Evolutionary conservation across 2,113 vertebrate species (phyloP).

Genomic region (Stigmatopora argus): DNA sequence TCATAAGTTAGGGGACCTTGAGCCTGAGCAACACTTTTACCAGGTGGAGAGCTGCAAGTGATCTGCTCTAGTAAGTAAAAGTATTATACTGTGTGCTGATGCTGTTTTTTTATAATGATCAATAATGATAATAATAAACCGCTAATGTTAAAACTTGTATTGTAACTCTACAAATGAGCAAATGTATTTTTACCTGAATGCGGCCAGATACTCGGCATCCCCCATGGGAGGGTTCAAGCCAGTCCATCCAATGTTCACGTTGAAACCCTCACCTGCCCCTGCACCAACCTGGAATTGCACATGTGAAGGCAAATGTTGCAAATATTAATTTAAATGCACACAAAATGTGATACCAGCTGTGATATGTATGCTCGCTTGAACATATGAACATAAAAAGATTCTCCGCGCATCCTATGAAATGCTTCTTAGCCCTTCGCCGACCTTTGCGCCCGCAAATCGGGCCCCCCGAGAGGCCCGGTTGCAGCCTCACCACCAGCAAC

Average conservation of each 20-base stretch:
- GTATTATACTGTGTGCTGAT: too few species aligned
- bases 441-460: too few species aligned
- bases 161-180: too few species aligned
- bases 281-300: slow-evolving; percentile 77
- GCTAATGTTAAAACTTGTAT: background rate
- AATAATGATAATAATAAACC: background rate
- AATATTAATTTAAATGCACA: background rate
- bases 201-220: slow-evolving; percentile 90
- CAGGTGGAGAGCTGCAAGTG: background rate
- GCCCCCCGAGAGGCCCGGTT: too few species aligned
- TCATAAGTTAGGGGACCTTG: background rate
- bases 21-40: background rate
- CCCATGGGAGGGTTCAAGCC: slow-evolving; percentile 86
- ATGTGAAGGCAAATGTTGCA: background rate
- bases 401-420: too few species aligned
- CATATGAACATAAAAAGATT: too few species aligned
- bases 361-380: too few species aligned
- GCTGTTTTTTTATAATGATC: background rate
- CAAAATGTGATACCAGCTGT: background rate
- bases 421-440: too few species aligned
- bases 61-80: too few species aligned
- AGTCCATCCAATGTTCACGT: slow-evolving; percentile 87
- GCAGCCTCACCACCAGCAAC: too few species aligned
- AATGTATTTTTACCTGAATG: slow-evolving; percentile 78
- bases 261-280: slow-evolving; percentile 82